Evolutionary conservation across 1,140 invertebrate genomes (phyloP).

Genomic region (Drosophila carrolli): DNA sequence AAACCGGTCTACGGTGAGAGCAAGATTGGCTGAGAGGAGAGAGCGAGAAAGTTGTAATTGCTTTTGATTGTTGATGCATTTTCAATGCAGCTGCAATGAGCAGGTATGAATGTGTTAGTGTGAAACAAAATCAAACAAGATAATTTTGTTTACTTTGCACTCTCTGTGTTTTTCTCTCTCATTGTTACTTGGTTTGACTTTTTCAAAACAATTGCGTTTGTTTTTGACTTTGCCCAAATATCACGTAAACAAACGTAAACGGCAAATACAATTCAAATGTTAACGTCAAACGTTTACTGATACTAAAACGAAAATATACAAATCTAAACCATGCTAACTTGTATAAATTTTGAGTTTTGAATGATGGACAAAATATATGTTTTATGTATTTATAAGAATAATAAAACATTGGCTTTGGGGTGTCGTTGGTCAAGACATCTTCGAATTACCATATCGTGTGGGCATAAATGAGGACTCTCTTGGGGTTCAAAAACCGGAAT

Average conservation of each 20-base stretch:
- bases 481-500: constrained; percentile 34
- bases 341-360: too few relatives aligned
- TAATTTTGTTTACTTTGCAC: constrained; percentile 51
- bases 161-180: constrained; percentile 9
- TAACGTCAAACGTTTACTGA: neutral
- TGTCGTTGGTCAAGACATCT: neutral
- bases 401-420: neutral
- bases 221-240: constrained; percentile 17
- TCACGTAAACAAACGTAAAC: constrained; percentile 20
- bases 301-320: neutral
- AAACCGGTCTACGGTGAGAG: constrained; percentile 9
- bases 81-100: constrained; percentile 47
- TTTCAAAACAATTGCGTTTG: constrained; percentile 28
- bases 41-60: constrained; percentile 23
- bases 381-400: neutral
- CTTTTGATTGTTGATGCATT: constrained; percentile 38
- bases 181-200: constrained; percentile 6
- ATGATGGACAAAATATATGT: neutral
- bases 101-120: neutral
- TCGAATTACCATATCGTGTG: constrained; percentile 22
- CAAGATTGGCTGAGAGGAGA: neutral
- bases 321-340: neutral
- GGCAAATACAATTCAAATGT: neutral
- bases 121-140: constrained; percentile 56
- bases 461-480: constrained; percentile 12